These are phyloP conservation scores for Anolis carolinensis DNA, from an alignment of 2,113 vertebrate genomes.

Conservation along the genomic window DNA sequence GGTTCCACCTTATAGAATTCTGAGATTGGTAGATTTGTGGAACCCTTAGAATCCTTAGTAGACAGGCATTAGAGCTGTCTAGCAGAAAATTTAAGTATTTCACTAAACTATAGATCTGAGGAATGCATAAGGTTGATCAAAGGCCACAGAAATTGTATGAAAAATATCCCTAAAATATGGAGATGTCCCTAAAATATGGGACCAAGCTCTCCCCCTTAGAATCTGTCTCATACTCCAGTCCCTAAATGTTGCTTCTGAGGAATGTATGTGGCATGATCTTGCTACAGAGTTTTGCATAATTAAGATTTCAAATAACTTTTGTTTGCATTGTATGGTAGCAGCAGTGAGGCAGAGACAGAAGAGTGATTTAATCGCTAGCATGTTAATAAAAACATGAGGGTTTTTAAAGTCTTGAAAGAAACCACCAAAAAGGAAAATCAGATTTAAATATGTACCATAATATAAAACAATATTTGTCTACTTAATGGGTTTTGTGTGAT, in stretches of 20 bases:
- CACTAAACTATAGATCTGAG: too few relatives aligned
- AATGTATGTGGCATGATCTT: not conserved
- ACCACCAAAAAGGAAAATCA: conserved; percentile 52
- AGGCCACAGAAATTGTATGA: too few relatives aligned
- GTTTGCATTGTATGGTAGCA: conserved; percentile 19
- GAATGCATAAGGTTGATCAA: too few relatives aligned
- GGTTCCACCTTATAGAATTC: too few relatives aligned
- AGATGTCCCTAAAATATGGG: not conserved
- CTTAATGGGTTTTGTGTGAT: conserved; percentile 60
- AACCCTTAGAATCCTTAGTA: too few relatives aligned
- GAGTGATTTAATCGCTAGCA: conserved; percentile 50
- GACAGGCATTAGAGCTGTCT: too few relatives aligned
- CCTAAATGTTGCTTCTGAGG: not conserved
- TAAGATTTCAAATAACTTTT: conserved; percentile 51
- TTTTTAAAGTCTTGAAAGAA: conserved; percentile 47
- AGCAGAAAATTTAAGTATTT: too few relatives aligned
- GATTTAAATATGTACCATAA: conserved; percentile 59
- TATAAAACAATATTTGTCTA: conserved; percentile 58
- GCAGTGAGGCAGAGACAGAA: conserved; percentile 31
- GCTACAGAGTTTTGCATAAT: not conserved
- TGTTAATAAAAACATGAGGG: not conserved
- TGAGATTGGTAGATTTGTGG: too few relatives aligned
- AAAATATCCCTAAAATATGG: not conserved
- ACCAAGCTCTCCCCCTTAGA: not conserved
- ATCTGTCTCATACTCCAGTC: not conserved